Evolutionary conservation across 1,140 invertebrate genomes (phyloP), one percentile per base, ranked within the genome.

Genomic region (Drosophila equinoxialis): DNA sequence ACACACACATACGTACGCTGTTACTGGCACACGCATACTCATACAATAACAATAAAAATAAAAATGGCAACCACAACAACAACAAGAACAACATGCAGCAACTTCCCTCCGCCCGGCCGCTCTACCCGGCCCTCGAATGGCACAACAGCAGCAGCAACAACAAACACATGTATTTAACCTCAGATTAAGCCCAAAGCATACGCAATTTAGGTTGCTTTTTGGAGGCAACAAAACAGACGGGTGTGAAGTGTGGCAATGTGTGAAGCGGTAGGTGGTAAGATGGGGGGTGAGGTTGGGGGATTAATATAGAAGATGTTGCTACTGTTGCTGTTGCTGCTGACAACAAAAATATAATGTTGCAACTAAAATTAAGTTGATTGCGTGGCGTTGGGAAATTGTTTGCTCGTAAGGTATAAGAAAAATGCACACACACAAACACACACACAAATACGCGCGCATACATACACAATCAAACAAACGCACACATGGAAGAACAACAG

Each of bases 331-430:
- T 5, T 61, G 58, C 26, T 57, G 74, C 59, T 65, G 71, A 35
- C 67, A 76, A 77, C 69, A 74, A 71, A 80, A 83, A 79, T 83
- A 80, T 84, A 82, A 73, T 68, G 84, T 81, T 89, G 85, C 85
- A 89, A 89, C 84, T 84, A 81, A 90, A 84, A 89, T 84, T 78
- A 89, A 89, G 74, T 89, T 89, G 84, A 89, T 85, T 89, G 84
- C 85, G 85, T 81, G 77, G 80, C 82, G 77, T 71, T 87, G 76
- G 71, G 74, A 84, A 84, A 73, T 78, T 81, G 83, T 87, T 74
- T 83, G 65, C 70, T 86, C 75, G 55, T 68, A 72, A 87, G 85
- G 84, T 89, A 77, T 89, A 84, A 81, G 77, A 73, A 84, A 86
- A 77, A 58, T 74, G 66, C 65, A 74, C 74, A 68, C 63, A 82